Evolutionary conservation across 1,140 invertebrate genomes (phyloP), one percentile per base, ranked within the genome.

Genomic region (Pogonus chalceus): DNA sequence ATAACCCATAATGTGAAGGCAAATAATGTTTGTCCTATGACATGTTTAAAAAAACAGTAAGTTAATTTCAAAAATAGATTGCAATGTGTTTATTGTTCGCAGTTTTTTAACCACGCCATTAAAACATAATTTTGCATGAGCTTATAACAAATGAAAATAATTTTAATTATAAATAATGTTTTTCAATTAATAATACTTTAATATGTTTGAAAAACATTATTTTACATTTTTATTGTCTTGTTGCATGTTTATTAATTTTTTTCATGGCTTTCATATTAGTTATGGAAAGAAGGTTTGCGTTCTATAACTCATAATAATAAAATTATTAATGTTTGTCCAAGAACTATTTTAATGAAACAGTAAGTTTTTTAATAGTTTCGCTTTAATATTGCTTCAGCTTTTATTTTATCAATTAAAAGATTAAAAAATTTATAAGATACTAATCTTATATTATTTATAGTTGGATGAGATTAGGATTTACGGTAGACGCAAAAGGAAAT

Each of bases 41-140:
- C 92, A 62, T 95, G 91, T 79, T 83, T 99, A 64, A 94, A 92
- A 76, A 99, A 99, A 82, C 96, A 99, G 95, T 98, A 88, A 95
- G 92, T 89, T 61, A 14, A 43, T n/a, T n/a, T n/a, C n/a, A n/a
- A n/a, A n/a, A n/a, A n/a, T n/a, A n/a, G n/a, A n/a, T n/a, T 48
- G 43, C 49, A 52, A 54, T 23, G 51, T 47, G 53, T 49, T 50
- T 57, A 47, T 18, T 46, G 52, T 53, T 50, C 24, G 49, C 7
- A 14, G 4, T 49, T 49, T 49, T n/a, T 7, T 18, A 18, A 20
- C 7, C n/a, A n/a, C n/a, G n/a, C n/a, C n/a, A n/a, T n/a, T n/a
- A n/a, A n/a, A n/a, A n/a, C n/a, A n/a, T n/a, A n/a, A n/a, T n/a
- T n/a, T n/a, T n/a, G n/a, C n/a, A n/a, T n/a, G n/a, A n/a, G n/a